A percentile compares a stretch with the other conserved stretches of the same genome.
Evolutionary conservation across 2,797 vertebrate species (phyloP).

Genomic region (Acrossocheilus fasciatus): DNA sequence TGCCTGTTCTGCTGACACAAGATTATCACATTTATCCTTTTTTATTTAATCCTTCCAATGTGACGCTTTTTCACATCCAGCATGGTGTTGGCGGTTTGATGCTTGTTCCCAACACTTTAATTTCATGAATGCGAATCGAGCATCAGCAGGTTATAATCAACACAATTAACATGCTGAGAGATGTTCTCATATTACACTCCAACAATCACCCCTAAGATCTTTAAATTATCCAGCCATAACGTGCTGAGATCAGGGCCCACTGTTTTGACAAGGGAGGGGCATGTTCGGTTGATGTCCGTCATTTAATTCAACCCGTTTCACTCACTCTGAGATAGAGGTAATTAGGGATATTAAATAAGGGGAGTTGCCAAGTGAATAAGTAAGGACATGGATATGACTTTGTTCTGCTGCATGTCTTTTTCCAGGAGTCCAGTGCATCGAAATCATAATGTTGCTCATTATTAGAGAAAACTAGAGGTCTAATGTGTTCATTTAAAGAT

Average conservation of each 20-base stretch:
- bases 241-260: slow-evolving; percentile 1
- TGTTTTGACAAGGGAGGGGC: slow-evolving; percentile 11
- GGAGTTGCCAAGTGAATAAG: slow-evolving; percentile 49
- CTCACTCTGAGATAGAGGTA: slow-evolving; percentile 27
- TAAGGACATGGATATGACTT: slow-evolving; percentile 42
- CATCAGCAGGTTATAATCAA: slow-evolving; percentile 23
- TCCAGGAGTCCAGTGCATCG: background rate
- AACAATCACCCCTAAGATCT: background rate
- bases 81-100: background rate
- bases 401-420: background rate
- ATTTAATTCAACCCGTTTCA: slow-evolving; percentile 2
- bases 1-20: slow-evolving; percentile 58
- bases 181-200: slow-evolving; percentile 8
- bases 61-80: slow-evolving; percentile 51
- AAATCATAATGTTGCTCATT: background rate
- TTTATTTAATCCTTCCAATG: slow-evolving; percentile 61
- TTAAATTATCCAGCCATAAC: slow-evolving; percentile 12
- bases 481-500: background rate
- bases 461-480: background rate
- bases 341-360: slow-evolving; percentile 57
- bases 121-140: slow-evolving; percentile 10
- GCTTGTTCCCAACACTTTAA: slow-evolving; percentile 11
- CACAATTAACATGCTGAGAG: background rate
- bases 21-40: slow-evolving; percentile 59
- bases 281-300: background rate